Evolutionary conservation across 2,888 invertebrate species (phyloP), one percentile per base, ranked within the genome.

Genomic region (Drosophila pegasa): DNA sequence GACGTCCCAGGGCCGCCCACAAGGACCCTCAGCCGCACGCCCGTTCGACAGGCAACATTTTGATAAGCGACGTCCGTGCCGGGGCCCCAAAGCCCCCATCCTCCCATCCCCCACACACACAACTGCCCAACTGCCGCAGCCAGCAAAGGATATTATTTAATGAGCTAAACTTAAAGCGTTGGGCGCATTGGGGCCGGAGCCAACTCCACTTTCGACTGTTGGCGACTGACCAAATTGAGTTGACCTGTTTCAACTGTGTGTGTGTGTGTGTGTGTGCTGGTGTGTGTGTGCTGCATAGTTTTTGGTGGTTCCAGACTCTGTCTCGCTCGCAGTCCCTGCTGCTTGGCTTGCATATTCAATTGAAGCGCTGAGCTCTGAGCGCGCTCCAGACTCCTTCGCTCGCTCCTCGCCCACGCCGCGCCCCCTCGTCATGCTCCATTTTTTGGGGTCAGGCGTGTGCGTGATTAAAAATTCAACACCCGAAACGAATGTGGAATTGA

Each of bases 401-500:
- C 5, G 14, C 31, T 29, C 18, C 40, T 3, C 1, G 7, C 27
- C 3, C 3, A 2, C 7, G 10, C 10, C 25, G 10, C 14, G 12
- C 33, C 8, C 25, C 27, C 16, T 16, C 29, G 25, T 9, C 33
- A 37, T 47, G 43, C 31, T 40, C 25, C 51, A 47, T 52, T 65
- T 70, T 62, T 48, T 65, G 76, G 77, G 88, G 77, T 74, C 84
- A 76, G 68, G 77, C 76, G 80, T 86, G 84, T 71, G 80, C 76
- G 69, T 90, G 87, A 90, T 90, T 90, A 91, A 91, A 91, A 90
- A 90, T 90, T 90, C 90, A 90, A 83, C 85, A 80, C 75, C 75
- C 88, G 76, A 84, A 88, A 86, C 89, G 88, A 88, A 85, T 88
- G 81, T 75, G 75, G 90, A 84, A 90, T 90, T 89, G 90, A 89